Evolutionary conservation across 2,113 vertebrate genomes (phyloP).

Genomic region (Elephas maximus): DNA sequence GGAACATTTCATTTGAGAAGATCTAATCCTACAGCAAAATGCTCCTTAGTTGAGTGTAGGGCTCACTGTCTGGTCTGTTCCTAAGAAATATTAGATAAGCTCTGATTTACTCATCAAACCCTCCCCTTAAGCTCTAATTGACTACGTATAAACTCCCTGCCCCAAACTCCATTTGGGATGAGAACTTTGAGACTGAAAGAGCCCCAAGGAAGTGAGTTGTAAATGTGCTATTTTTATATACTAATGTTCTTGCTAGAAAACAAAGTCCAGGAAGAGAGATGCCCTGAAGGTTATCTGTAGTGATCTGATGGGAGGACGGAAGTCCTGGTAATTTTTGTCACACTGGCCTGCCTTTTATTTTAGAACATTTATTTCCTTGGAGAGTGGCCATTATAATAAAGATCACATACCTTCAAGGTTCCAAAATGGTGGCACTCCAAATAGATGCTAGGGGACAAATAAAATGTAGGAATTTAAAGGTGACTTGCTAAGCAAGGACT

Average conservation of each 20-base stretch:
- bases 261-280: not conserved
- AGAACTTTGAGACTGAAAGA: not conserved
- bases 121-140: conserved; percentile 14
- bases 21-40: conserved; percentile 4
- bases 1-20: not conserved
- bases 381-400: conserved; percentile 56
- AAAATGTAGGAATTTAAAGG: conserved; percentile 61
- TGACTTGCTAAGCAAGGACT: conserved; percentile 13
- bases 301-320: not conserved
- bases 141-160: not conserved
- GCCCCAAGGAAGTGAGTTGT: not conserved
- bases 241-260: conserved; percentile 17
- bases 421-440: conserved; percentile 52
- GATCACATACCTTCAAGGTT: conserved; percentile 44
- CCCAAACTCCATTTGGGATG: not conserved
- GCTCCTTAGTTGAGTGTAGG: not conserved
- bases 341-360: conserved; percentile 33
- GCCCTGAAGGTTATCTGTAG: not conserved
- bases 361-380: conserved; percentile 42
- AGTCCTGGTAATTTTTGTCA: not conserved
- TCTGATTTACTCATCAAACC: not conserved
- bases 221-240: not conserved
- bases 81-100: conserved; percentile 7
- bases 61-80: not conserved
- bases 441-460: conserved; percentile 66